phyloP scores from a whole-genome alignment of 2,113 vertebrate genomes.

The Ovibos moschatus region DNA sequence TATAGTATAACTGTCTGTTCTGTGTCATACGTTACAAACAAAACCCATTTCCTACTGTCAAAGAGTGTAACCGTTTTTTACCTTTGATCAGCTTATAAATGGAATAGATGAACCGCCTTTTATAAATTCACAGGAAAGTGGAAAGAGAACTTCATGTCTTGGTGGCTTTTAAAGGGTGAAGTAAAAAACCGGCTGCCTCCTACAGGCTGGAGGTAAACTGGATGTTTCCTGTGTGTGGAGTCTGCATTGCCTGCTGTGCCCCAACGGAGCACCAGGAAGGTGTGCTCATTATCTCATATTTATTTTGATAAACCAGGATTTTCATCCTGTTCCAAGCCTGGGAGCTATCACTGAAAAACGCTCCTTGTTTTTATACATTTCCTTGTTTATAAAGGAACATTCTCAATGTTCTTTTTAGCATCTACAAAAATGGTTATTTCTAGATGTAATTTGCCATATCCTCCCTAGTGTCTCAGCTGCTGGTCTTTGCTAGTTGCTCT shows the following conservation, averaged over 20 bases:
- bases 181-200: not conserved
- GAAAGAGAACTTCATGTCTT: not conserved
- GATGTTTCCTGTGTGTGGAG: not conserved
- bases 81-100: not conserved
- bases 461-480: not conserved
- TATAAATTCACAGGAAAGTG: not conserved
- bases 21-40: not conserved
- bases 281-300: not conserved
- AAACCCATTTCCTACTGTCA: not conserved
- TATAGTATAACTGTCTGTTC: not conserved
- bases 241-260: not conserved
- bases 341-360: not conserved
- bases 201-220: not conserved
- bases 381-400: no score
- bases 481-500: not conserved
- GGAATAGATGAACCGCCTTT: not conserved
- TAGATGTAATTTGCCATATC: not conserved
- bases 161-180: not conserved
- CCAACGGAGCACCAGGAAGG: not conserved
- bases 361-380: not conserved
- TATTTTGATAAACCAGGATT: not conserved
- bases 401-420: not conserved
- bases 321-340: not conserved
- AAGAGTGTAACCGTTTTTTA: not conserved
- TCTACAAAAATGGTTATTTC: not conserved